Conservation (phyloP, 2,113 vertebrate species). For the Spea bombifrons region DNA sequence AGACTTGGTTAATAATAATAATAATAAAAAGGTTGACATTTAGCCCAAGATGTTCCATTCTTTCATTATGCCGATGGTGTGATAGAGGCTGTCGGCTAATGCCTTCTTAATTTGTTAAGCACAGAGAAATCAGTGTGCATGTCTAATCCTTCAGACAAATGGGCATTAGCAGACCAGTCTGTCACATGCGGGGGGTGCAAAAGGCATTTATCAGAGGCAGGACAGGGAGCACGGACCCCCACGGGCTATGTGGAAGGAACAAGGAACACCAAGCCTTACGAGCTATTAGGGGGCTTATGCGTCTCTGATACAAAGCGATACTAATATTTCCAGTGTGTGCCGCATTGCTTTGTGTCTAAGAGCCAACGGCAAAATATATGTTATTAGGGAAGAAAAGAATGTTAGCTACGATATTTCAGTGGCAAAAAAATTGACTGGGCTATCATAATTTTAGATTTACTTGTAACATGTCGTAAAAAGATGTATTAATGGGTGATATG, state of each 20-base stretch:
- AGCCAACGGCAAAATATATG: too few relatives aligned
- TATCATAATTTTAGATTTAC: too few relatives aligned
- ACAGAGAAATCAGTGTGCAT: slow-evolving; percentile 41
- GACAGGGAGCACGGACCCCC: slow-evolving; percentile 27
- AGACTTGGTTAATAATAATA: not conserved
- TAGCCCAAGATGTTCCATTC: slow-evolving; percentile 32
- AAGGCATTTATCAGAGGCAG: slow-evolving; percentile 23
- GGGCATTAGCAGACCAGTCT: slow-evolving; percentile 39
- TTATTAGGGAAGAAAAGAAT: too few relatives aligned
- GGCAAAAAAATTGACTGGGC: too few relatives aligned
- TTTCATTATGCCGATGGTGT: slow-evolving; percentile 32
- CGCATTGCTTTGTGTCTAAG: too few relatives aligned
- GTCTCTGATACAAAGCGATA: too few relatives aligned
- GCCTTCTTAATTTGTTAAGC: slow-evolving; percentile 47
- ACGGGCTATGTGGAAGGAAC: slow-evolving; percentile 5
- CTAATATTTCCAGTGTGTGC: too few relatives aligned
- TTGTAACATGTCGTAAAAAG: too few relatives aligned
- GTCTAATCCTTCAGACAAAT: slow-evolving; percentile 47
- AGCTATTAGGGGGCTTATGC: too few relatives aligned
- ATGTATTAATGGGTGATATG: too few relatives aligned
- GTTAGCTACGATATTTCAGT: too few relatives aligned
- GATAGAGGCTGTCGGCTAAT: slow-evolving; percentile 43
- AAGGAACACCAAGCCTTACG: not conserved
- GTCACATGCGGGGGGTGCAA: slow-evolving; percentile 31
- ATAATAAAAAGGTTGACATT: slow-evolving; percentile 15